These are phyloP conservation scores for Venturia canescens DNA, from an alignment of 1,140 invertebrate species.

Conservation along the genomic window DNA sequence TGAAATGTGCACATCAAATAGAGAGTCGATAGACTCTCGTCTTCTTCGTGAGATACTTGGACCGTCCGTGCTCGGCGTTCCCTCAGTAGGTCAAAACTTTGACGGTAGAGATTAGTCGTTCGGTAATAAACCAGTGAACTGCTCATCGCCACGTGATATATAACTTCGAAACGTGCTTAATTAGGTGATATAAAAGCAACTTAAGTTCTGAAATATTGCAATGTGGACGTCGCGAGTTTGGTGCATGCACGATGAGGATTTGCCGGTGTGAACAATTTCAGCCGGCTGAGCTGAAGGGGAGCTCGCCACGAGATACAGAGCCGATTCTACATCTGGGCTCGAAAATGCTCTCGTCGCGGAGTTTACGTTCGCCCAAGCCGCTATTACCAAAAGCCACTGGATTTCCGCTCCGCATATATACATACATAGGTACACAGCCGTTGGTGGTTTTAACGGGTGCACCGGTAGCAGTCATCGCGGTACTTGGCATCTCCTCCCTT, in stretches of 20 bases:
- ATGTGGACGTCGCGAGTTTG: constrained; percentile 37
- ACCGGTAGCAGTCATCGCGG: constrained; percentile 3
- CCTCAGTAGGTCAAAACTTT: constrained; percentile 52
- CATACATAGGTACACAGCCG: background rate
- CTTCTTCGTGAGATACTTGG: background rate
- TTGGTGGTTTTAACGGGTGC: constrained; percentile 52
- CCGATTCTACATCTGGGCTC: constrained; percentile 2
- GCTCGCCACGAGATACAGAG: constrained; percentile 1
- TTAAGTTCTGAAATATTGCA: background rate
- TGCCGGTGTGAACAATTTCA: constrained; percentile 2
- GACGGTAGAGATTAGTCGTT: background rate
- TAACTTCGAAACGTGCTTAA: constrained; percentile 68
- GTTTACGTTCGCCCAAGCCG: constrained; percentile 60
- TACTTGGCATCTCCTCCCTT: background rate
- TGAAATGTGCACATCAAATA: too few species aligned
- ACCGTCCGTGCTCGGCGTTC: background rate
- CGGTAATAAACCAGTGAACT: constrained; percentile 10
- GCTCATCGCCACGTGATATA: constrained; percentile 39
- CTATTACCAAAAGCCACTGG: constrained; percentile 66
- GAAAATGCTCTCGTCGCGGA: constrained; percentile 38
- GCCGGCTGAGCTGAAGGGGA: background rate
- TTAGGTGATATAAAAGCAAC: constrained; percentile 66
- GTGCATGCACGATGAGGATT: constrained; percentile 24
- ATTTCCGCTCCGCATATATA: constrained; percentile 61
- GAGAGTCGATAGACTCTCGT: too few species aligned